Evolutionary conservation across 2,888 invertebrate genomes (phyloP).

Genomic region (Archips crataeganus): DNA sequence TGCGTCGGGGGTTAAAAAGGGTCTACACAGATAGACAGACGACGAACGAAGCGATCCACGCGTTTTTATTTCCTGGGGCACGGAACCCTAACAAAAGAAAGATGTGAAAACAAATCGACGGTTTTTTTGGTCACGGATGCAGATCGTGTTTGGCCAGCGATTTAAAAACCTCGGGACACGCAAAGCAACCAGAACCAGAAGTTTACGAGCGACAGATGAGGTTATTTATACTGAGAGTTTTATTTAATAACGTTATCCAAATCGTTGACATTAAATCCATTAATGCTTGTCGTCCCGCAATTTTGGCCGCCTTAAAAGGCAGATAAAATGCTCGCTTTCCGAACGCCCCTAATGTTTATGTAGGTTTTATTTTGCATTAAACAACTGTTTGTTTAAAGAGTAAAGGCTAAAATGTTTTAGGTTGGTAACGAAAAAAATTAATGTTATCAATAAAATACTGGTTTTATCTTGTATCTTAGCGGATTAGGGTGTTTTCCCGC

Average conservation of each 20-base stretch:
- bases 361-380: constrained; percentile 38
- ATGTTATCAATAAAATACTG: constrained; percentile 28
- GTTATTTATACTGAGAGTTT: constrained; percentile 72
- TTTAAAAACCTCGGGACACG: constrained; percentile 57
- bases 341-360: constrained; percentile 35
- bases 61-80: too few relatives aligned
- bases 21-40: too few relatives aligned
- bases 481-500: too few relatives aligned
- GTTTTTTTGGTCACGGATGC: constrained; percentile 34
- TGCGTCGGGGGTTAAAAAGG: too few relatives aligned
- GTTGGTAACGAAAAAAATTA: constrained; percentile 34
- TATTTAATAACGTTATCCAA: constrained; percentile 77
- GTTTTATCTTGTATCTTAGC: constrained; percentile 25
- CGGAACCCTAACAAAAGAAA: neutral
- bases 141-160: constrained; percentile 41
- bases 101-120: constrained; percentile 38
- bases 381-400: constrained; percentile 38
- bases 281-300: constrained; percentile 66
- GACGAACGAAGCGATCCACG: too few relatives aligned
- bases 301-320: constrained; percentile 57
- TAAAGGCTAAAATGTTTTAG: constrained; percentile 35
- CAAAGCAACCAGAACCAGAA: constrained; percentile 63
- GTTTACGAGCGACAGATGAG: constrained; percentile 70
- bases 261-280: constrained; percentile 69
- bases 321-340: constrained; percentile 48